phyloP scores from a whole-genome alignment of 1,140 invertebrate genomes.

The Cyclargus thomasi region DNA sequence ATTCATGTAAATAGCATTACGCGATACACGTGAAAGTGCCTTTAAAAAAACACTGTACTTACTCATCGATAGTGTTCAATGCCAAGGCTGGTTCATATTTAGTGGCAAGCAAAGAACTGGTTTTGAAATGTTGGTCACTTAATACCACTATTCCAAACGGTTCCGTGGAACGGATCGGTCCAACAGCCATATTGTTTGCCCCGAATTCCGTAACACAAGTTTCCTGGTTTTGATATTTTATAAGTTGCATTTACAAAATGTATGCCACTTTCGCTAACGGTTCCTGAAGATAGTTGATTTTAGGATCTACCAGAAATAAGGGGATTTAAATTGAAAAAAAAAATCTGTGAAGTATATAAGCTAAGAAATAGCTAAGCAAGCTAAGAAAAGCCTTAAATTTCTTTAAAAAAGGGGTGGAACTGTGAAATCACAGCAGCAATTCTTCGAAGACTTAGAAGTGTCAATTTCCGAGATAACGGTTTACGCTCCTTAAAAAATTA shows the following conservation, averaged over 20 bases:
- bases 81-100: constrained; percentile 52
- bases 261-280: background rate
- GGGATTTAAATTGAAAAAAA: no score
- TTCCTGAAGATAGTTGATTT: background rate
- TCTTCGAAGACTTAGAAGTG: background rate
- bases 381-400: no score
- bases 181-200: constrained; percentile 3
- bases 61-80: constrained; percentile 53
- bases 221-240: background rate
- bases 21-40: constrained; percentile 11
- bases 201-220: background rate
- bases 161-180: constrained; percentile 28
- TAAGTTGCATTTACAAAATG: background rate
- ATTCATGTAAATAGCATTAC: background rate
- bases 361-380: no score
- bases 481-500: background rate
- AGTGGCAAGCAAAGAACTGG: constrained; percentile 38
- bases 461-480: background rate
- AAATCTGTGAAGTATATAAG: no score
- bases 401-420: no score
- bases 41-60: constrained; percentile 30
- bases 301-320: background rate
- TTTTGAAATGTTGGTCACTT: constrained; percentile 42
- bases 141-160: constrained; percentile 29
- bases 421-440: no score